Base-by-base conservation (phyloP, 2,797 vertebrate species). In the Delichon dasypus region DNA sequence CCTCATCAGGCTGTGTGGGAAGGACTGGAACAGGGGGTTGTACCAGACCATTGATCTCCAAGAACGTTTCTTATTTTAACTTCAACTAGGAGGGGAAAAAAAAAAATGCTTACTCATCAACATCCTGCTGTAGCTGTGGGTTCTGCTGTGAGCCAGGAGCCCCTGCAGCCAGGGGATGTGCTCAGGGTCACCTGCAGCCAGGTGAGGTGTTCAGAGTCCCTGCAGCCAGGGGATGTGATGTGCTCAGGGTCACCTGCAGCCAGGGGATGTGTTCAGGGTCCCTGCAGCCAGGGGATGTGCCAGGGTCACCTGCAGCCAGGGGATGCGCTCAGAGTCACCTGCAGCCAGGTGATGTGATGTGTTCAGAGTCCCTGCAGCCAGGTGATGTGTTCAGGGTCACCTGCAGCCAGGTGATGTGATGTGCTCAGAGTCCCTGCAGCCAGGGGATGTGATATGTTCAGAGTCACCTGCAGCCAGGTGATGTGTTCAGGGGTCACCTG, bases 11-110 rank as follows among this genome's bases (percentile, higher is more conserved):
- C 57, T 84, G 94, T 66, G 93, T 94, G 91, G 94, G 94, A 44
- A 84, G 93, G 85, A 75, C 79, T 21, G 34, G 88, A 90, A 95
- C 90, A 77, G 94, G 77, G 91, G 90, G 81, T 17, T 95, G 90
- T 47, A 88, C 85, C 95, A 92, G 87, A 92, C 89, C 93, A 89
- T 50, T 82, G 93, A 93, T 95, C 95, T 95, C 81, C 71, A 36
- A 90, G 74, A 12, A 62, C 2, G 11, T 42, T 87, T 83, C 94
- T 93, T 95, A 88, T 85, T 96, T 92, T 90, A 95, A 87, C 90
- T 64, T 67, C 57, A 65, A 7, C 1, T 18, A 87, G 60, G 74
- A 11, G 16, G 20, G 32, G 32, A 29, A 51, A 51, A 51, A 27
- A 50, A 82, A 55, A 45, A 5, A 9, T 47, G 77, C 64, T 90